phyloP scores from a whole-genome alignment of 2,888 invertebrate species.

The Frankliniella intonsa region DNA sequence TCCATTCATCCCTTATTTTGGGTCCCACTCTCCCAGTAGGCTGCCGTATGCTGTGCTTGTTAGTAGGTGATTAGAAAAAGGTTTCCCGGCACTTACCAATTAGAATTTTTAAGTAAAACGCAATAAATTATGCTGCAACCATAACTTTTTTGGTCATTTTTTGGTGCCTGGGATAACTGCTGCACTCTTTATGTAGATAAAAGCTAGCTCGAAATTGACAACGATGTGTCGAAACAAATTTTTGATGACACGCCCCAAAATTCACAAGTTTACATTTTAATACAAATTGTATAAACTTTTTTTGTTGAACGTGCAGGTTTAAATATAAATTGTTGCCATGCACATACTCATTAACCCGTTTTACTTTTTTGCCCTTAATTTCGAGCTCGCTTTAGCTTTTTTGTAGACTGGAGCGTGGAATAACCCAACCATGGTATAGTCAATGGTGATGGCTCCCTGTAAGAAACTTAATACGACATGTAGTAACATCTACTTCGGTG shows the following conservation, averaged over 20 bases:
- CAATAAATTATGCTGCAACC: too few relatives aligned
- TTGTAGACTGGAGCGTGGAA: not conserved
- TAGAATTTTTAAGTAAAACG: not conserved
- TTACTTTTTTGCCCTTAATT: not conserved
- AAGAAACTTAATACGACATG: not conserved
- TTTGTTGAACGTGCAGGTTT: not conserved
- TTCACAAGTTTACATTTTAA: not conserved
- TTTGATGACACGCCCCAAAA: not conserved
- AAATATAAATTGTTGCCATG: not conserved
- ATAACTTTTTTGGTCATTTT: too few relatives aligned
- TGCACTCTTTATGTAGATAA: not conserved
- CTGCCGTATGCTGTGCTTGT: not conserved
- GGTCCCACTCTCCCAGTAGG: not conserved
- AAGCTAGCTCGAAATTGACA: not conserved
- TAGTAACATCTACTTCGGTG: slow-evolving; percentile 33
- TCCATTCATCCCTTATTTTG: not conserved
- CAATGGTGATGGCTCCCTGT: not conserved
- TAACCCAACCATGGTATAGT: not conserved
- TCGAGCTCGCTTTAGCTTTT: not conserved
- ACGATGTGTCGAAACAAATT: not conserved
- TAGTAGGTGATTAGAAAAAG: not conserved
- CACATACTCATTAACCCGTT: too few relatives aligned
- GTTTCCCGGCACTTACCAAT: not conserved
- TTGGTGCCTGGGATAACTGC: not conserved
- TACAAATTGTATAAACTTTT: not conserved